Base-by-base conservation (phyloP, 2,888 invertebrate genomes). In the Anaspis maculata region DNA sequence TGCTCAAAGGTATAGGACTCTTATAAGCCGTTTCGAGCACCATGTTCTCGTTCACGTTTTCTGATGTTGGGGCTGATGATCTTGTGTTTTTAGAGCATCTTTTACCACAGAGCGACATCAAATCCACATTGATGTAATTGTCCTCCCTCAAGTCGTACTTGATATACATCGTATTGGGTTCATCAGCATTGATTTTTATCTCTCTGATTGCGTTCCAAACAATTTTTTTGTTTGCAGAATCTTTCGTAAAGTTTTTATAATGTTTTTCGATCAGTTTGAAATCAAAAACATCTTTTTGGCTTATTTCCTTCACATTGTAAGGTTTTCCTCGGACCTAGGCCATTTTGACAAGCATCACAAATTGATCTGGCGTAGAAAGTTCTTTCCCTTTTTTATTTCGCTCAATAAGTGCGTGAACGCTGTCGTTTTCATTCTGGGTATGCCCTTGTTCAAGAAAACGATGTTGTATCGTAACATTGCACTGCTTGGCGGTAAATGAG, bases 371-470 rank as follows among this genome's bases (percentile, higher is more conserved):
- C 5, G 5, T 11, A 11, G 6, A 9, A 5, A 25, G 5, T 7
- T 25, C 10, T 5, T 7, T 11, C 10, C 7, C 7, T n/a, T 25
- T 25, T 25, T 25, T 25, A 5, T 25, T 11, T 10, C 11, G 6
- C 10, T 25, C 25, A 5, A 25, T 25, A 5, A 25, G 25, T 5
- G 25, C 7, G 10, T 25, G 25, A 7, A 25, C 11, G 11, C 11
- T 25, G 10, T 25, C 25, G 10, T 11, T 11, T 25, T 25, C 25
- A 25, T 25, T 25, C 11, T 25, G 25, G 25, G 25, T 25, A 10
- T 25, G 15, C 13, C 32, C 16, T 15, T 10, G 32, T 13, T 27
- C 27, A 15, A 32, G 15, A 26, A 32, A 32, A 5, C 27, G 9
- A 27, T 29, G 32, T n/a, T 11, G 14, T 9, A 32, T 32, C 9